Evolutionary conservation across 2,888 invertebrate genomes (phyloP), one percentile per base, ranked within the genome.

Genomic region (Yponomeuta evonymella): DNA sequence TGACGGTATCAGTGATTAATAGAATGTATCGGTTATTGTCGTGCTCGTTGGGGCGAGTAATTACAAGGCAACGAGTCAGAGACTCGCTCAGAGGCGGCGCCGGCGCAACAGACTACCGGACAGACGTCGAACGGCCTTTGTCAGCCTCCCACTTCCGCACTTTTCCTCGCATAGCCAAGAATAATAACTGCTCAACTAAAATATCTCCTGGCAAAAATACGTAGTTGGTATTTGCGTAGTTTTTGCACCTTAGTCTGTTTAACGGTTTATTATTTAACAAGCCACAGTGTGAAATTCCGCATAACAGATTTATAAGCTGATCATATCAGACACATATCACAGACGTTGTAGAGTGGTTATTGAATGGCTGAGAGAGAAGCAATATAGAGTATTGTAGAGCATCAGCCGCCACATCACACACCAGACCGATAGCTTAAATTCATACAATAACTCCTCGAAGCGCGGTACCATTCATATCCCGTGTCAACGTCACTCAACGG

Each of bases 401-500:
- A 64, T 23, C 64, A 23, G 29, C 64, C 64, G 64, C 29, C 29
- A 30, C 29, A 23, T 10, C 29, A 29, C 9, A 8, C 64, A 8
- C 10, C 29, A 30, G 23, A 30, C 6, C 64, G 64, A 30, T 29
- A 12, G 64, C 64, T 64, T 23, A 30, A 2, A 29, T 5, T 64
- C 10, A 63, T 63, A 70, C 70, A 70, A 70, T 69, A 30, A 23
- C 29, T 30, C 64, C 29, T 23, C 64, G 11, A 30, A 8, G 29
- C 67, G 63, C 69, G 65, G 33, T 23, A n/a, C 63, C 23, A 67
- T 70, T 70, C 70, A 70, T 36, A 67, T 51, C 77, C 75, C 78
- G 77, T 79, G 84, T 83, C 87, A 84, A 82, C 78, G 89, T 89
- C 90, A 90, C 83, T 89, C 89, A 89, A 87, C 85, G 88, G 88